Percentiles rank a stretch among this genome's conserved stretches.
Evolutionary conservation across 2,888 invertebrate species (phyloP).

Genomic region (Tineola bisselliella): DNA sequence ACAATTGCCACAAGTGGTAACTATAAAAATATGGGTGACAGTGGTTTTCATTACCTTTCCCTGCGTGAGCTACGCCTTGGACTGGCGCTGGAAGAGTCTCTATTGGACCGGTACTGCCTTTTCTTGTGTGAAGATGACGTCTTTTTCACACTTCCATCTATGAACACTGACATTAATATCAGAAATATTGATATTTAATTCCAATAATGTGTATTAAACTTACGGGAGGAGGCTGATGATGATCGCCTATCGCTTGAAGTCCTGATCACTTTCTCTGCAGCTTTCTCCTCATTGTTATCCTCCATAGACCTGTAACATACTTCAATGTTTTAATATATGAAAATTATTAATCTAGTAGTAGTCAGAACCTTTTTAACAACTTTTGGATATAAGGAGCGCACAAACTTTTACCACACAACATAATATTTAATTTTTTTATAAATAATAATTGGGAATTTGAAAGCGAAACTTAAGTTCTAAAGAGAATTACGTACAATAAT

Average conservation of each 20-base stretch:
- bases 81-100: slow-evolving; percentile 76
- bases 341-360: no score
- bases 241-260: slow-evolving; percentile 46
- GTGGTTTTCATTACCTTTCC: slow-evolving; percentile 46
- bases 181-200: background rate
- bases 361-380: no score
- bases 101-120: slow-evolving; percentile 87
- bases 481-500: no score
- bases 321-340: background rate
- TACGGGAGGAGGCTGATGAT: slow-evolving; percentile 56
- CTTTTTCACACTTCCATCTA: slow-evolving; percentile 73
- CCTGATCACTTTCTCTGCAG: slow-evolving; percentile 40
- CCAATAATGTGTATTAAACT: slow-evolving; percentile 21
- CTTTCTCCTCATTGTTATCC: slow-evolving; percentile 39
- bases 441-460: no score
- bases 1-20: no score
- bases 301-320: slow-evolving; percentile 1
- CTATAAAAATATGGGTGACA: no score
- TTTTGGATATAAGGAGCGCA: no score
- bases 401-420: background rate
- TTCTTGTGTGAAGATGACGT: slow-evolving; percentile 85
- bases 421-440: no score
- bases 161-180: background rate
- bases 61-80: slow-evolving; percentile 63
- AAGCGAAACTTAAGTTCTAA: no score